Evolutionary conservation across 2,888 invertebrate genomes (phyloP).

Genomic region (Ormyrus rosae): DNA sequence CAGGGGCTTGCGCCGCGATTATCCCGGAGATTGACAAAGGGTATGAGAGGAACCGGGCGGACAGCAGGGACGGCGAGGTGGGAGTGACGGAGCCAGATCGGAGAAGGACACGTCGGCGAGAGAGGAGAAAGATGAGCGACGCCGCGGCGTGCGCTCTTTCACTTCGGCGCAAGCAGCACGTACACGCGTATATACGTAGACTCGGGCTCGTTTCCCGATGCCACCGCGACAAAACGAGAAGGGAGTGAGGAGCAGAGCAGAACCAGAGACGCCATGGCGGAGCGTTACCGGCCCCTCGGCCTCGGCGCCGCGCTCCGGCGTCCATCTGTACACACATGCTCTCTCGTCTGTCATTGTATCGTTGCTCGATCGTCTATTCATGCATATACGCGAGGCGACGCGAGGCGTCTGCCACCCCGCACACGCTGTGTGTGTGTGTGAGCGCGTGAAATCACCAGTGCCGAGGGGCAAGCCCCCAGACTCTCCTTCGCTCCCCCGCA

Average conservation of each 20-base stretch:
- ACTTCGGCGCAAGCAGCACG: conserved; percentile 23
- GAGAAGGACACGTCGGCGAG: neutral
- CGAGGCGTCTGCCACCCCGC: neutral
- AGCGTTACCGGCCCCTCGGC: conserved; percentile 8
- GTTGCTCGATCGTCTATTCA: neutral
- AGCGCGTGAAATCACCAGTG: conserved; percentile 49
- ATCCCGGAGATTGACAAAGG: neutral
- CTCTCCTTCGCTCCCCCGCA: neutral
- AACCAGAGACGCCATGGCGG: conserved; percentile 30
- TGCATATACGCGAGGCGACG: neutral
- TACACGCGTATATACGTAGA: neutral
- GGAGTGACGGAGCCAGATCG: conserved; percentile 23
- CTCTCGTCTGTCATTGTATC: neutral
- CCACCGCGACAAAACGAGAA: conserved; percentile 34
- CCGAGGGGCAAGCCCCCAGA: conserved; percentile 12
- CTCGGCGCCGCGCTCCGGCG: neutral
- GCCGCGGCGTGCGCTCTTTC: conserved; percentile 28
- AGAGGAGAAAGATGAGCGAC: conserved; percentile 24
- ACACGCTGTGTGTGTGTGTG: neutral
- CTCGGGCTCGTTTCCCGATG: conserved; percentile 28
- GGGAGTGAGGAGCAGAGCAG: conserved; percentile 7
- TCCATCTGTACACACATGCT: neutral
- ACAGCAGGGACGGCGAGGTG: conserved; percentile 8
- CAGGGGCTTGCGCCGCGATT: conserved; percentile 5
- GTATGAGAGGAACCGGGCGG: conserved; percentile 22